Conservation (phyloP, 1,140 invertebrate genomes). For the Magallana angulata region DNA sequence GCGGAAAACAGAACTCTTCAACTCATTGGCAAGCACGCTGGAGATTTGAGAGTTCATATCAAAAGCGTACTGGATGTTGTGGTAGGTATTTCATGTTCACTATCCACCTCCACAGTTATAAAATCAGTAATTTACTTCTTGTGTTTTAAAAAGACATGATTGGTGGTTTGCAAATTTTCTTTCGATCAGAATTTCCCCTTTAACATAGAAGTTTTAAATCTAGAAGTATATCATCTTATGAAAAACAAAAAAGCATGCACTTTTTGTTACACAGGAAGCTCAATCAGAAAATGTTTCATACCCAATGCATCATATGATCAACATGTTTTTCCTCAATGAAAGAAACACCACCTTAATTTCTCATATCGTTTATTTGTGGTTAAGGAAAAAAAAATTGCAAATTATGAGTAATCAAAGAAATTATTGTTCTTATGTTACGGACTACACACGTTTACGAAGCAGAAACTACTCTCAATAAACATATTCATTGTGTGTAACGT, state of each 20-base stretch:
- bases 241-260: neutral
- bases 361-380: constrained; percentile 26
- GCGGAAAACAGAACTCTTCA: neutral
- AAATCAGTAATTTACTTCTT: neutral
- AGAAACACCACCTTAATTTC: constrained; percentile 15
- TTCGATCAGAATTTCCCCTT: too few species aligned
- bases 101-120: too few species aligned
- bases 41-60: constrained; percentile 1
- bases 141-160: neutral
- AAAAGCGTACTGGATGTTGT: neutral
- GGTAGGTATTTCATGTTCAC: neutral
- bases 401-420: constrained; percentile 28
- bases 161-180: too few species aligned
- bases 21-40: neutral
- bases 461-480: too few species aligned
- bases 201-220: too few species aligned
- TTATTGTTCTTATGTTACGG: neutral
- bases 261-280: neutral
- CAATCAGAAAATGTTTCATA: neutral
- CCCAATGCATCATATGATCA: constrained; percentile 22
- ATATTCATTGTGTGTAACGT: too few species aligned
- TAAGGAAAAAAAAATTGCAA: neutral
- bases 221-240: too few species aligned
- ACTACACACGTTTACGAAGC: neutral
- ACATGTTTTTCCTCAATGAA: neutral